Evolutionary conservation across 2,113 vertebrate genomes (phyloP), one percentile per base, ranked within the genome.

Genomic region (Aleadryas rufinucha): DNA sequence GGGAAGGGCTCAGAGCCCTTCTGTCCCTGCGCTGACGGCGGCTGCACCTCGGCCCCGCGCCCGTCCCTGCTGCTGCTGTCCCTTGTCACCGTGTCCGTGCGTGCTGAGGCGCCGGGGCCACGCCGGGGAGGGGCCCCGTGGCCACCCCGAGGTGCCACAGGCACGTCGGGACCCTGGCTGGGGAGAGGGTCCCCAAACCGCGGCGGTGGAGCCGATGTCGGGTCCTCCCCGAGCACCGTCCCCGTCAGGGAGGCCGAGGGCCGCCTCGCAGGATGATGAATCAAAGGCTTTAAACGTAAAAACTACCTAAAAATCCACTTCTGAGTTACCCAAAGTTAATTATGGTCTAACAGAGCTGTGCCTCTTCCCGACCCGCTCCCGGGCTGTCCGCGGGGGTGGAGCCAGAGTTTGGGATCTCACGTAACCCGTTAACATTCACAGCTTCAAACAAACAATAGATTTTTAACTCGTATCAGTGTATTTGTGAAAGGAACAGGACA

Each of bases 261-360:
- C 63, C 39, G 1, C 64, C 9, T 52, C n/a, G 4, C 80, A 70
- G 81, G 75, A 65, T 31, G 33, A 49, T 2, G 74, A 89, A 88
- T 91, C 80, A 81, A 93, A 85, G 91, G 92, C 94, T 93, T 93
- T 83, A 92, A 94, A 91, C 87, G 16, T 3, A 26, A 59, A 56
- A 93, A 72, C 90, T 84, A 84, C 95, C 92, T 88, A 65, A 6
- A 80, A 57, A 9, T 28, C 76, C 61, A 45, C 68, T 61, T 50
- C 3, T 10, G 3, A 41, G 33, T 59, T 89, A 56, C 91, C 96
- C 65, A 31, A 59, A 84, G 88, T 80, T 53, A 96, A 87, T 96
- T 39, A 91, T 70, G 90, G 75, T 92, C 82, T 93, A 63, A 93
- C 44, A 64, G 93, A 91, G 87, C 95, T 87, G 81, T 89, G 77